Percentiles rank a stretch among this genome's conserved stretches.
These are phyloP conservation scores for Timema cristinae DNA, from an alignment of 2,888 invertebrate genomes.

Conservation along the genomic window DNA sequence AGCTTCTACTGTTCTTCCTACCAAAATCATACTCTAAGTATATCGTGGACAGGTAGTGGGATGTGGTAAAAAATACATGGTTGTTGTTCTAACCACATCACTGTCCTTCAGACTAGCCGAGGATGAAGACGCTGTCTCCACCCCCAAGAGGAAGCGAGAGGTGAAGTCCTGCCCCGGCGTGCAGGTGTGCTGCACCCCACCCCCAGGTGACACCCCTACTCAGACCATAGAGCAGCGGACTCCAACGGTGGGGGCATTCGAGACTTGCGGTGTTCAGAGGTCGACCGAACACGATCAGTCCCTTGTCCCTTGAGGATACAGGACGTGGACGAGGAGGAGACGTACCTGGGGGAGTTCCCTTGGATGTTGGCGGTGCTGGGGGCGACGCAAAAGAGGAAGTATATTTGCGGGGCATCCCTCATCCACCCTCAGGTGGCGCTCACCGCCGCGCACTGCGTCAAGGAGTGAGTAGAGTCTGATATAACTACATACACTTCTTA, in stretches of 20 bases:
- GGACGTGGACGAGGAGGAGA: slow-evolving; percentile 23
- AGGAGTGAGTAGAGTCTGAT: slow-evolving; percentile 30
- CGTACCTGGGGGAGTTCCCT: slow-evolving; percentile 37
- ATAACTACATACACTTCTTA: too few relatives aligned
- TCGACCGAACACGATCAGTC: not conserved
- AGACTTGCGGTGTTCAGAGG: not conserved
- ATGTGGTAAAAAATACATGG: too few relatives aligned
- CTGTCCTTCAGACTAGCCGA: too few relatives aligned
- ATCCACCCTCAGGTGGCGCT: slow-evolving; percentile 37
- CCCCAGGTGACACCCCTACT: not conserved
- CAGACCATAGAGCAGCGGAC: too few relatives aligned
- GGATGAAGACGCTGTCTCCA: too few relatives aligned
- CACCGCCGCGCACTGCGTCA: slow-evolving; percentile 39
- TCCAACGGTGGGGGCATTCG: too few relatives aligned
- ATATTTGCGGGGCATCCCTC: slow-evolving; percentile 37
- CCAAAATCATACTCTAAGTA: too few relatives aligned
- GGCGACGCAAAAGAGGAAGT: slow-evolving; percentile 30
- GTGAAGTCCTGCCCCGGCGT: not conserved
- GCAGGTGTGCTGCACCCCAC: not conserved
- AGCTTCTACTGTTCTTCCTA: too few relatives aligned
- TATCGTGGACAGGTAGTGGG: too few relatives aligned
- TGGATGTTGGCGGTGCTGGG: slow-evolving; percentile 36
- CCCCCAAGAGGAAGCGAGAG: too few relatives aligned
- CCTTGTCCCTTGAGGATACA: slow-evolving; percentile 4
- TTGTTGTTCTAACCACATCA: too few relatives aligned